Base-by-base conservation (phyloP, 30 jellyfish, hydroid and myxozoan genomes). In the Morbakka virulenta region DNA sequence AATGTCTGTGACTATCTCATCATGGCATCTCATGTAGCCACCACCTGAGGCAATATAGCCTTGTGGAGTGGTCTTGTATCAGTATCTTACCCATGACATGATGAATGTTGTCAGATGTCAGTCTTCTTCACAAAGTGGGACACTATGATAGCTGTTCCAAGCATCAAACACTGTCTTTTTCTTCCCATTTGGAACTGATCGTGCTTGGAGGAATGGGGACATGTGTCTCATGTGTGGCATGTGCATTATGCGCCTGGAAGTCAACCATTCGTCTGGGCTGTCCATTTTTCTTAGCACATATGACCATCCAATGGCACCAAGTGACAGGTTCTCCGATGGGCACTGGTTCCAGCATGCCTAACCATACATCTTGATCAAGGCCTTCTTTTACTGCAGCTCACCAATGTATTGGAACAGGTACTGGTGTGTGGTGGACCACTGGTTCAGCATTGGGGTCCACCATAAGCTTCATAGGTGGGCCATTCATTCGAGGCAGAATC, bases 271-370 rank as follows among this genome's bases (percentile, higher is more conserved):
- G 61, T 28, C 87, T 84, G 2, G 87, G 90, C 17, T 12, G 2
- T 3, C 90, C 86, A 50, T 79, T 36, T 6, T 79, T 66, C 32
- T 79, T 79, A 6, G 90, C 84, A n/a, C 48, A 26, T 11, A 79
- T 85, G 13, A 79, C 77, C 87, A 79, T 79, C 4, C 87, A 57
- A 47, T 27, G 51, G 31, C 89, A 77, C 89, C 89, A 77, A 4
- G 81, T 65, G 27, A 53, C 81, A 12, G 89, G 89, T 31, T 13
- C 63, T 12, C 87, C 89, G n/a, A 47, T 27, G 11, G 86, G 89
- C 0, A 77, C 88, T 62, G 89, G 89, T 35, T 64, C 87, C 20
- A 77, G 64, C 27, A 77, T 41, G 26, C 89, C 89, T 28, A 64
- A 29, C 17, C 72, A 34, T 2, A 77, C 77, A 51, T 77, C 89